Conservation (phyloP, 2,888 invertebrate species). For the Melangyna quadrimaculata region DNA sequence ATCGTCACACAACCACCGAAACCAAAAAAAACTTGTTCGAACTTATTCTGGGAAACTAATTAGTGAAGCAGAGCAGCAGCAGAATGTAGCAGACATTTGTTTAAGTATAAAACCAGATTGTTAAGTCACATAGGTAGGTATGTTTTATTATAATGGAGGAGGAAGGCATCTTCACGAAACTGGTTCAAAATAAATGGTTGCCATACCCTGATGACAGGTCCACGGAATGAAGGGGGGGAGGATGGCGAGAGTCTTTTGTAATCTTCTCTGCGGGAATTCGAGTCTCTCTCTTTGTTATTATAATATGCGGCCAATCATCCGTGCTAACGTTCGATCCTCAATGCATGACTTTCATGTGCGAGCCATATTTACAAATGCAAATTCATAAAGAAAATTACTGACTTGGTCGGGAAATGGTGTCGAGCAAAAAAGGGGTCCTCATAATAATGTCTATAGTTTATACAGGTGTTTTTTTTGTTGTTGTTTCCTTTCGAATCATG, state of each 20-base stretch:
- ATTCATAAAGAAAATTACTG: constrained; percentile 48
- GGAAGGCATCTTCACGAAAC: constrained; percentile 50
- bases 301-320: constrained; percentile 12
- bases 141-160: neutral
- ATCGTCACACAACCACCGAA: neutral
- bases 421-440: neutral
- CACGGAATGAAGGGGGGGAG: constrained; percentile 7
- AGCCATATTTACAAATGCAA: constrained; percentile 24
- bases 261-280: constrained; percentile 32
- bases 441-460: neutral
- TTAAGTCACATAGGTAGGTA: constrained; percentile 46
- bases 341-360: constrained; percentile 16
- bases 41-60: constrained; percentile 62
- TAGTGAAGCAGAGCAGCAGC: constrained; percentile 16
- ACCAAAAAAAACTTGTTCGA: constrained; percentile 34
- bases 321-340: constrained; percentile 4
- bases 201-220: constrained; percentile 58
- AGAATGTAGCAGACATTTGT: constrained; percentile 13
- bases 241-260: constrained; percentile 46
- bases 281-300: neutral
- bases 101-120: constrained; percentile 56
- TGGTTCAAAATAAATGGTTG: constrained; percentile 66
- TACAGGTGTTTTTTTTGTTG: constrained; percentile 50
- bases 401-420: constrained; percentile 21
- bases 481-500: neutral